Base-by-base conservation (phyloP, 2,797 vertebrate genomes). In the Centropyge bicolor region DNA sequence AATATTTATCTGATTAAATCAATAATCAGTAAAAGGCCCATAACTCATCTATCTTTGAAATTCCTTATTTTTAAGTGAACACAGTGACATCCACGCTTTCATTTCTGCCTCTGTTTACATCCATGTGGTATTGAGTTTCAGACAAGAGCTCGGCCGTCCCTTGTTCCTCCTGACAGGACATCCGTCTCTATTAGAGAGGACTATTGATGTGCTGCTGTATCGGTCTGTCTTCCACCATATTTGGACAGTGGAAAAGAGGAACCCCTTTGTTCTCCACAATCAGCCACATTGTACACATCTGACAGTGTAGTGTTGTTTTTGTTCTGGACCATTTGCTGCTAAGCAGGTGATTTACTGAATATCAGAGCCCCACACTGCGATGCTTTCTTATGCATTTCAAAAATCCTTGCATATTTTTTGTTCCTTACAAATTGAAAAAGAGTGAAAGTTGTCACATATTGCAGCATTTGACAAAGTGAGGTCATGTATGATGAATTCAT, bases 111-210 rank as follows among this genome's bases (percentile, higher is more conserved):
- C 57, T 78, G 72, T 78, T 88, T 68, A 81, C 73, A 69, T 82
- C 74, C 70, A 48, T 62, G 84, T 80, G 68, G 76, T 79, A 76
- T 57, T 73, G 66, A 57, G 46, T 78, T 84, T 65, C 52, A 83
- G 70, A 75, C 55, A 36, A 52, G 49, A 56, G 80, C 57, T 78
- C 20, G 12, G 48, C 56, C 70, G 63, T 70, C 60, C 74, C 74
- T 73, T 72, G 75, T 88, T 80, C 69, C 51, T 64, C 68, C 80
- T 80, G 89, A 81, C 86, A 80, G 89, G 71, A 84, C 87, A 85
- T 92, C 80, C 56, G 69, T 92, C 89, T 91, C 81, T 79, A 89
- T 92, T 88, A 91, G 78, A 57, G 63, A 36, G 55, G 6, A 56
- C 74, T 73, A 84, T 78, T 78, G 74, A 90, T 88, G 86, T 72